These are phyloP conservation scores for Paelopatides confundens DNA, from an alignment of 53 echinoderm and acorn worm genomes.

Conservation along the genomic window DNA sequence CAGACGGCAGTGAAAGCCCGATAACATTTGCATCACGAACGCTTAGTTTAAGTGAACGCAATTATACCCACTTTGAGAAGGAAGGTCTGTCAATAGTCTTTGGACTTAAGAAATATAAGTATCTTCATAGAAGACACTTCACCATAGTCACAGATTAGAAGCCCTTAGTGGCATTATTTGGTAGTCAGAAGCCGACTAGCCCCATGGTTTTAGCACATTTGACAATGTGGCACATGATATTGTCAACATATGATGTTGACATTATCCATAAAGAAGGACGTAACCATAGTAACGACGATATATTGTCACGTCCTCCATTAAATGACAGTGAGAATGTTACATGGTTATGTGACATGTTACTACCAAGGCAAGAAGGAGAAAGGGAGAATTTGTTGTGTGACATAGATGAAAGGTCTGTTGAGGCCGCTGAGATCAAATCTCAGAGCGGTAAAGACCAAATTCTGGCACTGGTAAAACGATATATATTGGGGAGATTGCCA, in stretches of 20 bases:
- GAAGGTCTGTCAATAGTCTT: constrained; percentile 59
- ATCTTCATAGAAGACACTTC: constrained; percentile 50
- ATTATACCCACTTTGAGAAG: constrained; percentile 12
- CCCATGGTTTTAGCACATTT: constrained; percentile 55
- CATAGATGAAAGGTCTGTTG: background rate
- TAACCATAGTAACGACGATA: constrained; percentile 68
- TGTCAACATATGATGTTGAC: constrained; percentile 48
- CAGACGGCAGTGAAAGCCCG: background rate
- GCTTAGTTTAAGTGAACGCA: background rate
- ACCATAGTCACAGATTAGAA: constrained; percentile 55
- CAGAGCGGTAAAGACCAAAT: constrained; percentile 44
- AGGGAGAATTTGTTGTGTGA: constrained; percentile 31
- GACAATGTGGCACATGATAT: constrained; percentile 53
- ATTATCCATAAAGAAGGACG: constrained; percentile 56
- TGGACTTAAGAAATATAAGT: constrained; percentile 68
- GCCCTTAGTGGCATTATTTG: constrained; percentile 29
- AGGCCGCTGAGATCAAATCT: constrained; percentile 47
- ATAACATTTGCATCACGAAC: background rate
- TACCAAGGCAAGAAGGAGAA: background rate
- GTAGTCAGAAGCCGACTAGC: constrained; percentile 54
- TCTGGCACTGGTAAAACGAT: constrained; percentile 39
- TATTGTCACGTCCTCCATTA: constrained; percentile 53
- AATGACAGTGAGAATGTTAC: background rate
- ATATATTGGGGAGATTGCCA: constrained; percentile 61
- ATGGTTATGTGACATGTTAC: constrained; percentile 17